Conservation (phyloP, 2,113 vertebrate genomes). For the Mastomys natalensis region DNA sequence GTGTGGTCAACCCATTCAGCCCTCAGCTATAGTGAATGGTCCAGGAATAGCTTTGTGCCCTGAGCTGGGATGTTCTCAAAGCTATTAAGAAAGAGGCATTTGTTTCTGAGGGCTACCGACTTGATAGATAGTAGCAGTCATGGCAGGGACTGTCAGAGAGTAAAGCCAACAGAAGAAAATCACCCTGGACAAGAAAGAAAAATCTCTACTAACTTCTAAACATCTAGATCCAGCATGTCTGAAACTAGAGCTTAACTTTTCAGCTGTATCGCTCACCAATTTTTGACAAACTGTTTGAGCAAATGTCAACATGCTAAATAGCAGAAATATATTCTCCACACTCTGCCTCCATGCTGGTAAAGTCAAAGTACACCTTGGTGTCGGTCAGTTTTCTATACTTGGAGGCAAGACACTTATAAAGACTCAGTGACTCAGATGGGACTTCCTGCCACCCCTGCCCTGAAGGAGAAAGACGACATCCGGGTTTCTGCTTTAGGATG, state of each 20-base stretch:
- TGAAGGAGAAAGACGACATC: not conserved
- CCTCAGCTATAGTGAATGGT: not conserved
- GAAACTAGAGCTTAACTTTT: not conserved
- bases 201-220: not conserved
- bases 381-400: not conserved
- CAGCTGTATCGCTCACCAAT: not conserved
- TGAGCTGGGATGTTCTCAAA: not conserved
- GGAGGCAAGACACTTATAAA: not conserved
- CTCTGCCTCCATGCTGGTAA: not conserved
- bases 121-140: not conserved
- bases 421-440: not conserved
- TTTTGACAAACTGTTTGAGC: not conserved
- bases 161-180: not conserved
- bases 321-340: not conserved
- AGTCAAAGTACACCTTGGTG: not conserved
- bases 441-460: not conserved
- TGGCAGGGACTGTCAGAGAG: not conserved
- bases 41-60: not conserved
- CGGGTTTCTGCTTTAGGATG: not conserved
- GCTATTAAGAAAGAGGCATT: not conserved
- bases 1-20: not conserved
- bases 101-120: not conserved
- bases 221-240: slow-evolving; percentile 3
- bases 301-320: not conserved
- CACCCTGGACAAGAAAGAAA: not conserved